Evolutionary conservation across 1,140 invertebrate species (phyloP), one percentile per base, ranked within the genome.

Genomic region (Formica selysi): DNA sequence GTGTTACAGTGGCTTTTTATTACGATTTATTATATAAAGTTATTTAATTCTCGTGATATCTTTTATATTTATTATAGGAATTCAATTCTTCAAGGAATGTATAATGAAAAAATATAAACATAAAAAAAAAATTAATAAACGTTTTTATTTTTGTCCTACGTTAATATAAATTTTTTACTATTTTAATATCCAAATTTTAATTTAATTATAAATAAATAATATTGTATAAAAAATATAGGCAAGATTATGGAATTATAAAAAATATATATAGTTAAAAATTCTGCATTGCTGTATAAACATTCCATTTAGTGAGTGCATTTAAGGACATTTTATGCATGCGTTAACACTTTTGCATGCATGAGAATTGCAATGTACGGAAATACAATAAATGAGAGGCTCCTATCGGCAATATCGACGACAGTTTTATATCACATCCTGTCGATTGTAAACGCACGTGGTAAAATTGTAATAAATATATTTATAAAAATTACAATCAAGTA

Each of bases 381-480:
- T 16, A 51, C 67, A 41, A 70, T 59, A 81, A 81, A 81, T 81
- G 67, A 70, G n/a, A 48, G 19, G 22, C 32, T 22, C n/a, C 29
- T 32, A 41, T 36, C 22, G 0, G 0, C 51, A 54, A 73, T 61
- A 74, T 41, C 76, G 22, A 48, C 67, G 68, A 74, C 79, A 61
- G 54, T 44, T 83, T 83, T 74, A 36, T 61, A 83, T 74, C 26
- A 41, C 38, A 38, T 57, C 41, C 22, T 29, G 36, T 41, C 65
- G 65, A 59, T 80, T 70, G 41, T 80, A 70, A 70, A 19, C 48
- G 13, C n/a, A 51, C 67, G 26, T 41, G 54, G 62, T 73, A 83
- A 74, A 83, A 73, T 16, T 59, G 11, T 19, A 61, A 61, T 73
- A 81, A 62, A 73, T 71, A 13, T 29, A 26, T 61, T 73, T 81